Base-by-base conservation (phyloP, 2,888 invertebrate genomes). In the Liodrosophila aerea region DNA sequence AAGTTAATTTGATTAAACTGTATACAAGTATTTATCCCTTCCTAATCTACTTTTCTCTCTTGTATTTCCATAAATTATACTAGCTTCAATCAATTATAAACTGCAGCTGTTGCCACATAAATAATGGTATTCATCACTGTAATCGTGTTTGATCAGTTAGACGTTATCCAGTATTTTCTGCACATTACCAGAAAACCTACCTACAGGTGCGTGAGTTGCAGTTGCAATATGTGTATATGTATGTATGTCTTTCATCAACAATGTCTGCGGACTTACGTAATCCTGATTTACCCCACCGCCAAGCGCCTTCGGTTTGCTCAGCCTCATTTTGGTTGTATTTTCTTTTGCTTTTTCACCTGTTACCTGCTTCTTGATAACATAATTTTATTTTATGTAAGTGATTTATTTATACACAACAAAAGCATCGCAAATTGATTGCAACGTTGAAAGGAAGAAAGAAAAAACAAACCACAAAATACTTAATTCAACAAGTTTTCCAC, bases 361-460 rank as follows among this genome's bases (percentile, higher is more conserved):
- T 40, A 45, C 40, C 37, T 16, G 60, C 71, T 69, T 69, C 56
- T 81, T 74, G 50, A 75, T 63, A 54, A 60, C 58, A 75, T 82
- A 70, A 36, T 16, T 22, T 22, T 70, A n/a, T 75, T 52, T 49
- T 56, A 75, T 78, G 64, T 75, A 72, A 68, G 72, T 61, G 37
- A 77, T 71, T 75, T 57, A 50, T 61, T 49, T 49, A 56, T 49
- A 36, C 40, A 41, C 16, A 43, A 12, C 18, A 31, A 7, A 18
- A 31, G 53, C 58, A 46, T 31, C 53, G 47, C 60, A 61, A 72
- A 82, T 74, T 59, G 73, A 68, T 72, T 76, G 73, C 68, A 57
- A 34, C 51, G 59, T 34, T 36, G 9, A 39, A 59, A 22, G 22
- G 22, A 22, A 22, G 22, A 22, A 22, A 22, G 22, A 22, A 22